phyloP scores from a whole-genome alignment of 2,113 vertebrate species.

The Synchiropus splendidus region DNA sequence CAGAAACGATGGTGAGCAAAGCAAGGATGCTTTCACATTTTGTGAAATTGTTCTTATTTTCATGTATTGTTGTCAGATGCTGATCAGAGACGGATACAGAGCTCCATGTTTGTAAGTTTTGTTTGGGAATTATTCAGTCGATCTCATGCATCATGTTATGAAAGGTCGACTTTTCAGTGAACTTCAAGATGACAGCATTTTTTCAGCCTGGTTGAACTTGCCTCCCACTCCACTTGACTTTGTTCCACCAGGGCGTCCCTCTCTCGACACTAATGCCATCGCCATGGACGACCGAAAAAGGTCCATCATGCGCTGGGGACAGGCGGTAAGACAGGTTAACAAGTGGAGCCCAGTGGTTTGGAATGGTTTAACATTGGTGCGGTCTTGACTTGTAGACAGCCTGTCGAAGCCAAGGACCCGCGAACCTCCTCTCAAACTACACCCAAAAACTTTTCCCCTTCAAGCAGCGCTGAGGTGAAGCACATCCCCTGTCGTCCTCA shows the following conservation, averaged over 20 bases:
- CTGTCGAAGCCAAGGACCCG: conserved; percentile 31
- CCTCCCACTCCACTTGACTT: background rate
- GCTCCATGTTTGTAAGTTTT: no score
- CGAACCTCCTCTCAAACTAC: conserved; percentile 20
- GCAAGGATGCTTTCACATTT: background rate
- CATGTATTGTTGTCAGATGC: background rate
- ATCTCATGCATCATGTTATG: no score
- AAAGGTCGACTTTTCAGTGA: no score
- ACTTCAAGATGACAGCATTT: no score
- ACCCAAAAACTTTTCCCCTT: conserved; percentile 25
- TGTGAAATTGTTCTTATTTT: background rate
- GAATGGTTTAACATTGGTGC: background rate
- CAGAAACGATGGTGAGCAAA: conserved; percentile 26
- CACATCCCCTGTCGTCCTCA: conserved; percentile 57
- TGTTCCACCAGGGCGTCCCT: conserved; percentile 31
- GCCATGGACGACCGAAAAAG: conserved; percentile 29
- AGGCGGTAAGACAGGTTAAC: conserved; percentile 44
- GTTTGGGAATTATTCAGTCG: no score
- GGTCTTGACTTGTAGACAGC: conserved; percentile 26
- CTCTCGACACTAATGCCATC: background rate
- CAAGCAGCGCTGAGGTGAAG: conserved; percentile 16
- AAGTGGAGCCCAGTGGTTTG: no score
- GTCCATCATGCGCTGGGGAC: conserved; percentile 12
- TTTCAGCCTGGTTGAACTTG: no score
- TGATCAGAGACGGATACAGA: no score